A percentile compares a stretch with the other conserved stretches of the same genome.
Conservation (phyloP, 2,888 invertebrate species). For the Ceriagrion tenellum region DNA sequence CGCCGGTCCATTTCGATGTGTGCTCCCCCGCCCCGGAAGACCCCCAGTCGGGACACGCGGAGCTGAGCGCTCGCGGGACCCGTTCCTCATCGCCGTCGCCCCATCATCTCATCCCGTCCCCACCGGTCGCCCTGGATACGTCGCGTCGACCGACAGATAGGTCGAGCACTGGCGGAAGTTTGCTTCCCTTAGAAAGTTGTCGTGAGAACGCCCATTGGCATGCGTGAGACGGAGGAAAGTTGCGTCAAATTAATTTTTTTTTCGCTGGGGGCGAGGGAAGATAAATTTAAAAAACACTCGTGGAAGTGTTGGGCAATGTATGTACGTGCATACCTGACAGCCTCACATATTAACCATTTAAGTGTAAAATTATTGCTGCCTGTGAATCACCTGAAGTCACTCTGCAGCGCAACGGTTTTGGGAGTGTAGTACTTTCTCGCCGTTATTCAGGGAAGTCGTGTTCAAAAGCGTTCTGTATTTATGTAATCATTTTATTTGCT, state of each 20-base stretch:
- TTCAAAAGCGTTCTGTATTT: background rate
- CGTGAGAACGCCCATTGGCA: background rate
- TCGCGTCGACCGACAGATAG: background rate
- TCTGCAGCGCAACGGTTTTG: background rate
- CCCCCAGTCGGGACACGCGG: background rate
- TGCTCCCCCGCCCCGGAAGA: background rate
- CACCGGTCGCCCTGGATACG: background rate
- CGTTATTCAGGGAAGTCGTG: background rate
- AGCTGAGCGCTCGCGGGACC: background rate
- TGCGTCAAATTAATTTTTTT: background rate
- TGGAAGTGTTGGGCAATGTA: background rate
- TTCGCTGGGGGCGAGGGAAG: background rate
- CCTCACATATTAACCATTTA: background rate
- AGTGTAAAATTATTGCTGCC: background rate
- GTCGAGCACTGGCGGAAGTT: background rate
- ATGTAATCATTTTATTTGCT: too few species aligned
- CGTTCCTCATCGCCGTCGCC: too few species aligned
- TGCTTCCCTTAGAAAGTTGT: background rate
- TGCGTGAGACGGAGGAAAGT: background rate
- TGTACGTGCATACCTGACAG: background rate
- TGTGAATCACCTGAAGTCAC: background rate
- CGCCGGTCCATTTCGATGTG: too few species aligned
- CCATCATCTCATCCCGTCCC: background rate
- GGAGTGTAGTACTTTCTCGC: background rate
- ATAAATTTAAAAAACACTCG: background rate